phyloP scores from a whole-genome alignment of 2,888 invertebrate species.

The Zaprionus lineosus region DNA sequence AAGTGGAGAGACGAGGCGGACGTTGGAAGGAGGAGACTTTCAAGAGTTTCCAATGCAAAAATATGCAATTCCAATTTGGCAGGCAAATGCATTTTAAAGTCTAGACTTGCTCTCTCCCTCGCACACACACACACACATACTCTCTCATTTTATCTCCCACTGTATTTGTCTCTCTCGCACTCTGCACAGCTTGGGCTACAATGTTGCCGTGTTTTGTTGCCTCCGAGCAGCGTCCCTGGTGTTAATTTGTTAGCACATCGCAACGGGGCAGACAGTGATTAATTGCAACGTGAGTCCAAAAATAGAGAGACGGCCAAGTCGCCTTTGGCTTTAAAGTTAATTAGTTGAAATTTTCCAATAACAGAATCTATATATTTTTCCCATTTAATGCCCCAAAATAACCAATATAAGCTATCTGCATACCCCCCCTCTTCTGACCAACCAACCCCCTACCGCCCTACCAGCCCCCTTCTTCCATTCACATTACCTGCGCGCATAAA shows the following conservation, averaged over 20 bases:
- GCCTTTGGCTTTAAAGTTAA: conserved; percentile 65
- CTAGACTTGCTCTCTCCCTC: conserved; percentile 17
- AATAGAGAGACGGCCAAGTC: conserved; percentile 49
- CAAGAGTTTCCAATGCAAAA: conserved; percentile 38
- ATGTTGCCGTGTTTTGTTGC: conserved; percentile 74
- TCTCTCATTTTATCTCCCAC: background rate
- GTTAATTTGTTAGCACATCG: conserved; percentile 76
- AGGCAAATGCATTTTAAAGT: conserved; percentile 64
- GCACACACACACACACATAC: no score
- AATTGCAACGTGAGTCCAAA: conserved; percentile 58
- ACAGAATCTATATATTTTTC: conserved; percentile 2
- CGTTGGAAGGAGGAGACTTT: conserved; percentile 69
- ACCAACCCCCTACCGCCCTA: no score
- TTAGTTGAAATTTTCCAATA: conserved; percentile 63
- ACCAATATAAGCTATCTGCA: background rate
- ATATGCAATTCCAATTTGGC: conserved; percentile 61
- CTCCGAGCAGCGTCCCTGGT: conserved; percentile 40
- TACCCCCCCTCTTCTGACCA: background rate
- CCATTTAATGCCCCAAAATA: background rate
- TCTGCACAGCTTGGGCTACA: conserved; percentile 41
- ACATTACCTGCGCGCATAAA: conserved; percentile 66
- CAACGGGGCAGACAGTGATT: conserved; percentile 71
- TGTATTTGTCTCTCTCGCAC: background rate
- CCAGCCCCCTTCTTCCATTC: no score
- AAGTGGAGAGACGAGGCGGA: conserved; percentile 27